Base-by-base conservation (phyloP, 2,888 invertebrate genomes). In the Drosophila bunnanda region DNA sequence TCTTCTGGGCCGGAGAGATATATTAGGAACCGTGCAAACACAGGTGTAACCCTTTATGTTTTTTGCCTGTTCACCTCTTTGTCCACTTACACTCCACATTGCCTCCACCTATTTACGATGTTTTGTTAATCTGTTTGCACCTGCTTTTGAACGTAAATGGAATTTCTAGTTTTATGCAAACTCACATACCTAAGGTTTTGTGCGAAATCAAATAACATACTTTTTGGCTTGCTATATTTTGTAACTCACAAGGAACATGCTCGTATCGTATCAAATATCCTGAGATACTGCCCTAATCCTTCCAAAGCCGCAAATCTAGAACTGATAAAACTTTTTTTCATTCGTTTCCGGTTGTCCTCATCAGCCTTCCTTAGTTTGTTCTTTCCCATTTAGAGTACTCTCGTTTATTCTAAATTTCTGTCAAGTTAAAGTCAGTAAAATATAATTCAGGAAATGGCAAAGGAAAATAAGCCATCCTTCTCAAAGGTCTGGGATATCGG, bases 401-500 rank as follows among this genome's bases (percentile, higher is more conserved):
- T n/a, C 10, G 2, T 22, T 30, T 12, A 13, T 46, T 28, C 48
- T 1, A 67, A 67, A 64, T 67, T 62, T 13, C 13, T 13, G n/a
- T 54, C 12, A 36, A 44, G 36, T 7, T 13, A 15, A n/a, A 12
- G 6, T 30, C 4, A 12, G 3, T 34, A 12, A 17, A 10, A 22
- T 38, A 4, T 52, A 57, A 39, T 1, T 34, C 1, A 5, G 1
- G 10, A 44, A 28, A 67, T 69, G 69, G 32, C 57, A 2, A 46
- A 67, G 7, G 25, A 12, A 0, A 67, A 58, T 4, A 28, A 46
- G 4, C 20, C 25, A 0, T 22, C 54, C 8, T 36, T 59, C 7
- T 54, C 71, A 13, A 89, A 77, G 46, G 48, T 87, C 20, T 53
- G 81, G 48, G 89, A 83, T 62, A 46, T 72, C 12, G 77, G 77